phyloP scores from a whole-genome alignment of 2,797 vertebrate genomes.

The Cyclopterus lumpus region DNA sequence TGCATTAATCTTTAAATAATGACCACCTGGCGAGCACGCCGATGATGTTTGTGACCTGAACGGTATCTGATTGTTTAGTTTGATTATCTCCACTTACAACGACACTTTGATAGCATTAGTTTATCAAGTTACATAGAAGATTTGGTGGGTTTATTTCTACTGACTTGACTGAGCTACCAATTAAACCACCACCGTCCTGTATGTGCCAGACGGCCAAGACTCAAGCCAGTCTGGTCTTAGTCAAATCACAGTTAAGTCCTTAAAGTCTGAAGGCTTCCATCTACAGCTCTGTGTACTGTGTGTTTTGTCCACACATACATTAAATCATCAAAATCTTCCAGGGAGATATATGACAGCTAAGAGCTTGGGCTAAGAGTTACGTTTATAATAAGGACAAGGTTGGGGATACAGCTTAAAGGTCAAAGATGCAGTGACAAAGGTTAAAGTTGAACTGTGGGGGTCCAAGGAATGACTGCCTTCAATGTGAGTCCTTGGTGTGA shows the following conservation, averaged over 20 bases:
- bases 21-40: too few species aligned
- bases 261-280: background rate
- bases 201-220: background rate
- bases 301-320: background rate
- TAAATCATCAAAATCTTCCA: background rate
- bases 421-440: conserved; percentile 36
- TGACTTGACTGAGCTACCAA: background rate
- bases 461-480: conserved; percentile 20
- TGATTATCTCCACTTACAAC: background rate
- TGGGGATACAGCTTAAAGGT: conserved; percentile 47
- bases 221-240: background rate
- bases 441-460: conserved; percentile 20
- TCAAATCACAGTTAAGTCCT: background rate
- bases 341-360: conserved; percentile 22
- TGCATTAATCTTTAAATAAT: too few species aligned
- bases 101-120: background rate
- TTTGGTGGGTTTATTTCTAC: background rate
- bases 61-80: too few species aligned
- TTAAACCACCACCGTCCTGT: background rate
- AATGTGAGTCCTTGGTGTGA: conserved; percentile 6
- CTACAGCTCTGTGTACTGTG: background rate
- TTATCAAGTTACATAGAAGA: background rate
- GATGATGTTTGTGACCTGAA: too few species aligned
- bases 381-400: conserved; percentile 56
- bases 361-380: conserved; percentile 19